Conservation (phyloP, 2,797 vertebrate species). For the Benthosema pterotum region DNA sequence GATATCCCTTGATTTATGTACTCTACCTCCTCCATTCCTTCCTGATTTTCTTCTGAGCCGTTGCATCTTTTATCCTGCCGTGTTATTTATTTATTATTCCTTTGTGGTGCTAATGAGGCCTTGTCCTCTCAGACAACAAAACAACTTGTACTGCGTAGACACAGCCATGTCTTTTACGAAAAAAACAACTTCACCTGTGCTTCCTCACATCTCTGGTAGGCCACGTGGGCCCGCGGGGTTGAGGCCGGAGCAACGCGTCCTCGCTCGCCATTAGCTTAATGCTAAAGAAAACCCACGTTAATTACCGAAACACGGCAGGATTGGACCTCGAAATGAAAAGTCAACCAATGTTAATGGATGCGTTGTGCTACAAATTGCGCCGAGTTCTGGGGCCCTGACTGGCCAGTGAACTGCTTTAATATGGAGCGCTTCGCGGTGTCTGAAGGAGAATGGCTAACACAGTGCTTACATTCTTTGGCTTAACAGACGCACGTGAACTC, state of each 20-base stretch:
- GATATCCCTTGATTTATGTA: slow-evolving; percentile 26
- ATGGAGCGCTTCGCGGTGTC: slow-evolving; percentile 13
- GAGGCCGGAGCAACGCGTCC: slow-evolving; percentile 3
- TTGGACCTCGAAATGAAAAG: not conserved
- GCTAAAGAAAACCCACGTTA: slow-evolving; percentile 6
- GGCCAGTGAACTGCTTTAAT: slow-evolving; percentile 12
- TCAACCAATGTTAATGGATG: slow-evolving; percentile 36
- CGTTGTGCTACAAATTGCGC: slow-evolving; percentile 32
- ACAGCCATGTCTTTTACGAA: slow-evolving; percentile 33
- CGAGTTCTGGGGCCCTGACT: slow-evolving; percentile 3
- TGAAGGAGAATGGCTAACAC: slow-evolving; percentile 26
- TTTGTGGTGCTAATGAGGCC: slow-evolving; percentile 64
- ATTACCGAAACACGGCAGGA: slow-evolving; percentile 17
- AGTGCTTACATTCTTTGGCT: slow-evolving; percentile 19
- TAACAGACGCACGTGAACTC: slow-evolving; percentile 32
- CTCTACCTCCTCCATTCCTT: slow-evolving; percentile 29
- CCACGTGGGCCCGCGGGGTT: not conserved
- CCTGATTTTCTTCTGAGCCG: slow-evolving; percentile 27
- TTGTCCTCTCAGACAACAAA: slow-evolving; percentile 13
- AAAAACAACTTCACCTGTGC: not conserved
- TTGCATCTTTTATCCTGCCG: slow-evolving; percentile 26
- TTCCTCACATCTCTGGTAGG: slow-evolving; percentile 7
- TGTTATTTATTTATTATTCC: slow-evolving; percentile 31
- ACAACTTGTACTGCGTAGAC: slow-evolving; percentile 4
- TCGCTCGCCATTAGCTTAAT: not conserved